Evolutionary conservation across 2,888 invertebrate genomes (phyloP), one percentile per base, ranked within the genome.

Genomic region (Mesopsocus fuscifrons): DNA sequence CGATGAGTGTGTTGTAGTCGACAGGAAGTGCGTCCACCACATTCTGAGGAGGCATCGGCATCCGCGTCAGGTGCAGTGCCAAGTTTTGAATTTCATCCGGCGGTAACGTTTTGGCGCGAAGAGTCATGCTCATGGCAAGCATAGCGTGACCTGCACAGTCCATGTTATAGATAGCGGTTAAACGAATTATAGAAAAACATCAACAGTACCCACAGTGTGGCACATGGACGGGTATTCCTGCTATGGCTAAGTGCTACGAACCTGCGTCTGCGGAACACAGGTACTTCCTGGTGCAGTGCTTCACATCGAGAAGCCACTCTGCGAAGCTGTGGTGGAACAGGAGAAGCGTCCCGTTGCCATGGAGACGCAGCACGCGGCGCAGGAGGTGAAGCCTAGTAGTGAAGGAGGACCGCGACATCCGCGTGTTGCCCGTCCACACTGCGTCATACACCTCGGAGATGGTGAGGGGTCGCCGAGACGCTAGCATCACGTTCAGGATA

Each of bases 301-400:
- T 95, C n/a, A 95, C 92, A 59, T 95, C 95, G 43, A 87, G 65
- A 50, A 95, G 64, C 95, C 95, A 95, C 57, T 84, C 82, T 18
- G 89, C 83, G 60, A 94, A 94, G 47, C 89, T 91, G 58, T 88
- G 87, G 61, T 95, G 94, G 64, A 94, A 92, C 35, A 92, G 68
- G 41, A 77, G 69, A 46, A 79, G 64, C 45, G 75, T 61, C 46
- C 49, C 59, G 58, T 45, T 61, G 51, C 45, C 69, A 52, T 52
- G 48, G 20, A 71, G 64, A 43, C 71, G 62, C 44, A 69, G 58
- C n/a, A 71, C 73, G 59, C 76, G 72, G 42, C 77, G 69, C 51
- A 89, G 64, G 11, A 87, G 61, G 54, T 79, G 77, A 49, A 85
- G 66, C 2, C 87, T 66, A 52, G 83, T 73, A 52, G 76, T 73